Evolutionary conservation across 2,888 invertebrate genomes (phyloP).

Genomic region (Herminia tarsipennalis): DNA sequence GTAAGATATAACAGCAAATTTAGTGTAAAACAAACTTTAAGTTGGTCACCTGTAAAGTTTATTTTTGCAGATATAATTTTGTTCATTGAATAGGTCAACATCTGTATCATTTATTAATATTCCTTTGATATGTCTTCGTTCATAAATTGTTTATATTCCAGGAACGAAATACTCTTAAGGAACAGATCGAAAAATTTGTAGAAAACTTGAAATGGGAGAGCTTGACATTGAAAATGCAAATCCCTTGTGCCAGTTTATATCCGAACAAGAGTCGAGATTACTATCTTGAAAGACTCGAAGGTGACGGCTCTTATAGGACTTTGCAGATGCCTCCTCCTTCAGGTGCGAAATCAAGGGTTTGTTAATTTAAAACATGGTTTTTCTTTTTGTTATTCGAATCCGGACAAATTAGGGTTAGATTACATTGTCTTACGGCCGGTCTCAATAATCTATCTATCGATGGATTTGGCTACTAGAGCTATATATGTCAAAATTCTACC

Average conservation of each 20-base stretch:
- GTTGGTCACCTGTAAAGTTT: too few relatives aligned
- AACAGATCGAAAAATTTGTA: constrained; percentile 59
- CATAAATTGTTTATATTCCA: constrained; percentile 29
- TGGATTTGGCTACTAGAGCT: too few relatives aligned
- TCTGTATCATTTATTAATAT: background rate
- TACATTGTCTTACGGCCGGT: too few relatives aligned
- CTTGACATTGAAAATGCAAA: constrained; percentile 68
- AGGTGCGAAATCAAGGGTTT: constrained; percentile 44
- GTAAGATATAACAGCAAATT: too few relatives aligned
- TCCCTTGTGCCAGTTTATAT: constrained; percentile 58
- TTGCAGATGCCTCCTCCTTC: constrained; percentile 62
- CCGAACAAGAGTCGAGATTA: constrained; percentile 59
- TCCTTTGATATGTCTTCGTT: too few relatives aligned
- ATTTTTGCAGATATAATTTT: too few relatives aligned
- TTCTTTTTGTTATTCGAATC: too few relatives aligned
- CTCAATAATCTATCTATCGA: too few relatives aligned
- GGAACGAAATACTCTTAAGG: constrained; percentile 63
- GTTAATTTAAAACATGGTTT: background rate
- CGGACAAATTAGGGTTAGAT: too few relatives aligned
- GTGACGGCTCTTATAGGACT: constrained; percentile 69
- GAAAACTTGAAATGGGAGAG: constrained; percentile 69
- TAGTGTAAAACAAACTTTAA: too few relatives aligned
- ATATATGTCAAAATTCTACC: too few relatives aligned
- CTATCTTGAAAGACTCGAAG: constrained; percentile 65
- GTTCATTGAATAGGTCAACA: too few relatives aligned